Evolutionary conservation across 2,888 invertebrate genomes (phyloP).

Genomic region (Lasioglossum vierecki): DNA sequence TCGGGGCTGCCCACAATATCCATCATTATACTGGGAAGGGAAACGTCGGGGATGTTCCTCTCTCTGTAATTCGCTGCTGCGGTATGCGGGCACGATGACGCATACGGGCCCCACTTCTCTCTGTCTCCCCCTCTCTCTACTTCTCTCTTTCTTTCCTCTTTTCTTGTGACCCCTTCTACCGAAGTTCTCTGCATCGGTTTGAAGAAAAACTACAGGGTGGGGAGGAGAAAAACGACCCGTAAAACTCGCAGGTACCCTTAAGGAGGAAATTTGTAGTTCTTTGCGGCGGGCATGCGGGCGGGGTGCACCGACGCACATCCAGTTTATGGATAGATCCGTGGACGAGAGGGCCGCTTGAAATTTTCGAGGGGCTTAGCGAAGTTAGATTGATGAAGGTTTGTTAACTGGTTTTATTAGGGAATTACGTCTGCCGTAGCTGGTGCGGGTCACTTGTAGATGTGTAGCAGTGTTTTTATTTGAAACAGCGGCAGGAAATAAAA

Average conservation of each 20-base stretch:
- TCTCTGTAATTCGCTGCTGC: conserved; percentile 60
- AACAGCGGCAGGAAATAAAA: conserved; percentile 1
- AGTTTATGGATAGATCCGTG: conserved; percentile 14
- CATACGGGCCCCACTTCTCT: conserved; percentile 44
- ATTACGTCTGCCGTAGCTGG: background rate
- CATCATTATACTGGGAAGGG: conserved; percentile 56
- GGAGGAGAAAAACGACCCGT: conserved; percentile 28
- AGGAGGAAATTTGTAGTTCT: conserved; percentile 19
- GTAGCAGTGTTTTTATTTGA: background rate
- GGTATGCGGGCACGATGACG: conserved; percentile 63
- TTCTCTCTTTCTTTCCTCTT: background rate
- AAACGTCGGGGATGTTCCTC: conserved; percentile 44
- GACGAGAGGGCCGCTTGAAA: background rate
- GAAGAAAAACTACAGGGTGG: conserved; percentile 22
- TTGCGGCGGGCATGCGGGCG: conserved; percentile 32
- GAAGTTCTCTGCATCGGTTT: conserved; percentile 11
- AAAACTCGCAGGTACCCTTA: conserved; percentile 26
- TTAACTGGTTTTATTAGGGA: conserved; percentile 17
- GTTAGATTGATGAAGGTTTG: conserved; percentile 26
- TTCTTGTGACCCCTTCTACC: background rate
- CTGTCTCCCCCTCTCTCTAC: background rate
- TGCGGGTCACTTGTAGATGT: background rate
- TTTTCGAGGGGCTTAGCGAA: background rate
- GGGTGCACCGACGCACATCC: conserved; percentile 13
- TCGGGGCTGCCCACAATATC: conserved; percentile 61